These are phyloP conservation scores for Drosophila simulans DNA, from an alignment of 1,140 invertebrate genomes.

Conservation along the genomic window DNA sequence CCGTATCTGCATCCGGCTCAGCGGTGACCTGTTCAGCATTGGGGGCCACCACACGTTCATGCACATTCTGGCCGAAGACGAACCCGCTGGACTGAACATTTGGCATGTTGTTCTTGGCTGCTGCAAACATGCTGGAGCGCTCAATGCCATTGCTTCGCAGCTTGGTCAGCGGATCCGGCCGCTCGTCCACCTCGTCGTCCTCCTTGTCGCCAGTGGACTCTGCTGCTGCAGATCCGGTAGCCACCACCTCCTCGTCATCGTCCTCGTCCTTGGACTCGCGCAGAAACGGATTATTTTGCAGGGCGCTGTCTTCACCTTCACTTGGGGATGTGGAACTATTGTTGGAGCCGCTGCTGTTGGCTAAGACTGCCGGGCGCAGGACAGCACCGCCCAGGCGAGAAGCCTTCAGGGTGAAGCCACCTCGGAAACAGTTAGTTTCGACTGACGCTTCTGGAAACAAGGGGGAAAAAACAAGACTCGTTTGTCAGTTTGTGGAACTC, in stretches of 20 bases:
- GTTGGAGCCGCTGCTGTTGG: slow-evolving; percentile 50
- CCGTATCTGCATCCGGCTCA: slow-evolving; percentile 17
- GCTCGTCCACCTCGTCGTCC: slow-evolving; percentile 71
- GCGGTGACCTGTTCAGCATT: slow-evolving; percentile 24
- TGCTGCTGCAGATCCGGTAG: slow-evolving; percentile 21
- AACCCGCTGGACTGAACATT: slow-evolving; percentile 86
- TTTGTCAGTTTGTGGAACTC: slow-evolving; percentile 17
- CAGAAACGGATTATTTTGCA: slow-evolving; percentile 64
- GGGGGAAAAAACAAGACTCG: slow-evolving; percentile 40
- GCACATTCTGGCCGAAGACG: slow-evolving; percentile 96
- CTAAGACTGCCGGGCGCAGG: slow-evolving; percentile 69
- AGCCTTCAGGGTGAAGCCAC: slow-evolving; percentile 76
- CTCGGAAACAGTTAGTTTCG: slow-evolving; percentile 80
- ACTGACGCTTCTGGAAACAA: slow-evolving; percentile 75
- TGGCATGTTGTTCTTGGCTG: slow-evolving; percentile 76
- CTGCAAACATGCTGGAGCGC: slow-evolving; percentile 72
- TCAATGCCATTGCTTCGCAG: slow-evolving; percentile 81
- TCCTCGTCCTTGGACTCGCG: slow-evolving; percentile 57
- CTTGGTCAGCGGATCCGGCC: slow-evolving; percentile 75
- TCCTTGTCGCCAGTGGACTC: slow-evolving; percentile 63
- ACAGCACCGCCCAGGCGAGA: slow-evolving; percentile 74
- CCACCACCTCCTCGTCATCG: slow-evolving; percentile 54
- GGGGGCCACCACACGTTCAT: slow-evolving; percentile 90
- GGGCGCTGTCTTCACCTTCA: slow-evolving; percentile 46
- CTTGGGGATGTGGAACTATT: slow-evolving; percentile 45